Base-by-base conservation (phyloP, 2,888 invertebrate genomes). In the Drosophila anomelani region DNA sequence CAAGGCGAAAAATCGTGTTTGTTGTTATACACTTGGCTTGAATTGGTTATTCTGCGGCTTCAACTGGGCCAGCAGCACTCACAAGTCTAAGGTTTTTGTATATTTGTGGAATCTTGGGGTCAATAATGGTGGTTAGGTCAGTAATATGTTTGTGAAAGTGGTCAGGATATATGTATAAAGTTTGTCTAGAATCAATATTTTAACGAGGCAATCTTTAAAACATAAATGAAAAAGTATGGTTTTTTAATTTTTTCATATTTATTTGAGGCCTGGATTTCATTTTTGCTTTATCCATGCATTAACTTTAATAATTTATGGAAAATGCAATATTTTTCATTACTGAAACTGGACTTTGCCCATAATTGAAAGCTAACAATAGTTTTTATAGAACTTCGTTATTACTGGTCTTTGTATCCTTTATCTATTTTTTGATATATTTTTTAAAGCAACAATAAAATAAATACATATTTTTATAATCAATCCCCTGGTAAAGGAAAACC, bases 1-100 rank as follows among this genome's bases (percentile, higher is more conserved):
- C 51, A 67, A 32, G 66, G 49, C 55, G 34, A 38, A 57, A 62
- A 78, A 78, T 77, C 81, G 77, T 75, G 58, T 62, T 73, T 80
- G 68, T 44, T 53, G 43, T 59, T 68, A 66, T 60, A 20, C 53
- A 63, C 39, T 41, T 34, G 54, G 13, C 47, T n/a, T 47, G 20
- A 43, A 20, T 51, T 62, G 47, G 47, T 38, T 10, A 64, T 51
- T 41, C 49, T 43, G 51, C 6, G 44, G n/a, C 34, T 60, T 13
- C 9, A 64, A 39, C 44, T n/a, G 20, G 53, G 38, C 15, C 38
- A 41, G 10, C 62, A 44, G 17, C 9, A 10, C 23, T 15, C 23
- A 13, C 10, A 20, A n/a, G n/a, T 20, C 36, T 32, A n/a, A 15
- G 20, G 36, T 15, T n/a, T 20, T 29, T 3, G 20, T 59, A 23